Percentiles rank a stretch among this genome's conserved stretches.
phyloP scores from a whole-genome alignment of 2,113 vertebrate species.

The Coptodon rendalli region DNA sequence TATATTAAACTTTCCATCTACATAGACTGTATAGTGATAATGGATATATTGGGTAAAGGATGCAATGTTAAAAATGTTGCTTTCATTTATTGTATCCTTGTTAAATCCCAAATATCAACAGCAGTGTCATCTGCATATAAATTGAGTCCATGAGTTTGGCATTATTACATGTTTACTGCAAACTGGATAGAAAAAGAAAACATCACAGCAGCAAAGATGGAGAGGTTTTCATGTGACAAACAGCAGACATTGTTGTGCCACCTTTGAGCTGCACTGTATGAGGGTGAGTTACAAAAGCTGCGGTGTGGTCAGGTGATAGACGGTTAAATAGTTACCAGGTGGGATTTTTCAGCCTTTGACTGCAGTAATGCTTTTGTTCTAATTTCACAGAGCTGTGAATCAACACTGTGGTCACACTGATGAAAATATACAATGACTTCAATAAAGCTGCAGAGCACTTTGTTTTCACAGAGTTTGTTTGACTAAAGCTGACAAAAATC shows the following conservation, averaged over 20 bases:
- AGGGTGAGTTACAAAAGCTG: not conserved
- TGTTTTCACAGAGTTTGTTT: not conserved
- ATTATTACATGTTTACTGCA: not conserved
- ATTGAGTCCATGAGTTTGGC: not conserved
- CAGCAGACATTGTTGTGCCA: not conserved
- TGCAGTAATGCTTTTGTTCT: not conserved
- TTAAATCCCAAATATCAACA: not conserved
- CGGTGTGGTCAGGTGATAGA: not conserved
- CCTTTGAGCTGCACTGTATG: not conserved
- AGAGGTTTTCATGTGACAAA: not conserved
- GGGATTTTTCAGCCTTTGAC: not conserved
- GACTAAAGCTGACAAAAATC: not conserved
- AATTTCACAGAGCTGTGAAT: not conserved
- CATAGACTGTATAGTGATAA: not conserved
- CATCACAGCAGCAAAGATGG: not conserved
- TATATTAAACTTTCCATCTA: not conserved
- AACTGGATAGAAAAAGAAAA: not conserved
- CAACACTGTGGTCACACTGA: not conserved
- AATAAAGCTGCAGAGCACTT: not conserved
- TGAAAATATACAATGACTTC: not conserved
- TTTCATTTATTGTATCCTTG: not conserved
- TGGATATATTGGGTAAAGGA: not conserved
- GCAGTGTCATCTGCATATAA: not conserved
- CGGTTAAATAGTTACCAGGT: fast-evolving
- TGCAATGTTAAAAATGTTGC: not conserved